Conservation (phyloP, 2,888 invertebrate species). For the Heliconius cydno region DNA sequence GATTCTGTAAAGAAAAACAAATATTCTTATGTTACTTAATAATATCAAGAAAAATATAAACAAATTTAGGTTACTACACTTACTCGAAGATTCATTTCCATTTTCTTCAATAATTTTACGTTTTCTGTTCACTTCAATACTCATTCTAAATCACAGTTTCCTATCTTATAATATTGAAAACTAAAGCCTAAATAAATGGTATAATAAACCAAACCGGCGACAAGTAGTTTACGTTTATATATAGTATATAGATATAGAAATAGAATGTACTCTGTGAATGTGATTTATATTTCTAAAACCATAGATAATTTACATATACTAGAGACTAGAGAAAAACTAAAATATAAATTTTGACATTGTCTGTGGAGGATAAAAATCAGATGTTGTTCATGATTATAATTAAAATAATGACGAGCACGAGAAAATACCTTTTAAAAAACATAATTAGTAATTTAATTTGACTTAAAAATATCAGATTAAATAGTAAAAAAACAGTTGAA, state of each 20-base stretch:
- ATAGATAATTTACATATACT: not conserved
- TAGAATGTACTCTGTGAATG: too few species aligned
- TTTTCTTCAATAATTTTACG: constrained; percentile 65
- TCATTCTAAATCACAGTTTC: constrained; percentile 52
- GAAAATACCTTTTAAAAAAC: too few species aligned
- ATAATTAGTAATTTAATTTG: too few species aligned
- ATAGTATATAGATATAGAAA: too few species aligned
- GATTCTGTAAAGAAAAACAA: constrained; percentile 59
- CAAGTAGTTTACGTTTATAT: constrained; percentile 1
- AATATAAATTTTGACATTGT: too few species aligned
- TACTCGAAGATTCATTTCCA: constrained; percentile 60
- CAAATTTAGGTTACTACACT: constrained; percentile 36
- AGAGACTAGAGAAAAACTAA: too few species aligned
- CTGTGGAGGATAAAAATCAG: too few species aligned
- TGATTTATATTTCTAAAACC: not conserved
- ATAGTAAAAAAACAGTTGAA: too few species aligned
- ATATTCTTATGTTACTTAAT: not conserved
- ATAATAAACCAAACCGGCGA: constrained; percentile 3
- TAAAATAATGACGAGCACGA: too few species aligned
- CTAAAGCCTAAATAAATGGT: not conserved
- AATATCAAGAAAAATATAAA: constrained; percentile 52
- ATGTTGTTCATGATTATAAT: too few species aligned
- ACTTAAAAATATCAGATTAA: too few species aligned
- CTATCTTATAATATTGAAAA: not conserved
- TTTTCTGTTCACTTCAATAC: constrained; percentile 57